Conservation (phyloP, 2,797 vertebrate genomes). For the Leptoclinus maculatus region DNA sequence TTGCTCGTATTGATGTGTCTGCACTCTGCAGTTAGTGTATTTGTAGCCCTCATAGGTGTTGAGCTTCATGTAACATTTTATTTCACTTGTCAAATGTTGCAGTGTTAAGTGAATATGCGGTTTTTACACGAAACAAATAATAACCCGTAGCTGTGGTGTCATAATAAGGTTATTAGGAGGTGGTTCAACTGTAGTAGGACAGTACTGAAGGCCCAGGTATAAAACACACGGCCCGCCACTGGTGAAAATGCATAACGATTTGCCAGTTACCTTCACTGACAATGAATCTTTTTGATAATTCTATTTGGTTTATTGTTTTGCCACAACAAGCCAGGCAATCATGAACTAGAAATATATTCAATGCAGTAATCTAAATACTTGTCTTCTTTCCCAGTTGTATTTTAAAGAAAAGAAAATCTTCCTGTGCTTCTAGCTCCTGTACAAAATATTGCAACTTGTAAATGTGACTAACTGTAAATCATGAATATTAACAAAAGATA, state of each 20-base stretch:
- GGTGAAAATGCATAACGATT: background rate
- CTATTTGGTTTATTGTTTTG: slow-evolving; percentile 6
- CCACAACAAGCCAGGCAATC: background rate
- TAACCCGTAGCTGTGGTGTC: too few species aligned
- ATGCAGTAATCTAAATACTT: background rate
- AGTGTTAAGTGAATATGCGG: too few species aligned
- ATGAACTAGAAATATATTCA: background rate
- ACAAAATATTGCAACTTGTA: background rate
- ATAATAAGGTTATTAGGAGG: too few species aligned
- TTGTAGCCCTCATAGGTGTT: too few species aligned
- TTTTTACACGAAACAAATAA: too few species aligned
- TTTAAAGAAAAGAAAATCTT: background rate
- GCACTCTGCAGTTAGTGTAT: too few species aligned
- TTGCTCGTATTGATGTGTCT: too few species aligned
- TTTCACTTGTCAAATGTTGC: too few species aligned
- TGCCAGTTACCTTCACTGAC: background rate
- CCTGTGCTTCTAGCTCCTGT: background rate
- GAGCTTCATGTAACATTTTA: too few species aligned
- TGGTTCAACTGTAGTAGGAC: too few species aligned
- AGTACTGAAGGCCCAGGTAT: too few species aligned
- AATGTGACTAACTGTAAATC: slow-evolving; percentile 3
- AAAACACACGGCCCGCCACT: too few species aligned
- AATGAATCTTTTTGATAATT: background rate
- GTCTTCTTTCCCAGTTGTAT: background rate
- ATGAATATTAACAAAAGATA: slow-evolving; percentile 21